Evolutionary conservation across 2,888 invertebrate species (phyloP), one percentile per base, ranked within the genome.

Genomic region (Meloe dianella): DNA sequence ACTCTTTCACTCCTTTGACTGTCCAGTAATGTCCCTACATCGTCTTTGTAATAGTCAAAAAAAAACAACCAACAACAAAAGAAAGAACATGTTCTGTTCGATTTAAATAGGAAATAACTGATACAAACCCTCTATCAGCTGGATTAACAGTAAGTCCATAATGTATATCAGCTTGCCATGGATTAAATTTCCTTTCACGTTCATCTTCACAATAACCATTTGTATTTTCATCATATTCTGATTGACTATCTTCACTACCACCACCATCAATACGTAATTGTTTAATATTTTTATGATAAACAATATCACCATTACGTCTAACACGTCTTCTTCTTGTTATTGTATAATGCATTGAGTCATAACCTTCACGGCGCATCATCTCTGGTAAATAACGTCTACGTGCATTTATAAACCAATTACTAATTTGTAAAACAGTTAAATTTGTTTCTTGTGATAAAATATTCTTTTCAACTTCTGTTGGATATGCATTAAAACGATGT

Each of bases 371-470:
- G 14, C 83, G 67, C 83, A 84, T 84, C 81, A 84, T 84, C 69
- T 83, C 83, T 3, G 83, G 84, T 63, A 84, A 71, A 71, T 83
- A 83, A 60, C 80, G 69, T 65, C 84, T 73, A 20, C 82, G 71
- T 0, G 82, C 82, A 72, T 84, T 84, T 56, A 84, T 84, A 73
- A 84, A 84, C 84, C 84, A 84, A 72, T 84, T 84, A 71, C 83
- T 83, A 38, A 84, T 83, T 73, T 84, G 84, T 12, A 84, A 73
- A 47, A 83, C 83, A 4, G 84, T 84, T 35, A 84, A 72, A 67
- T 81, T 80, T 1, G 84, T 83, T 64, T 83, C 83, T 73, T 83
- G 82, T 3, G 84, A 83, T 9, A 84, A 72, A 10, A 81, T 78
- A 64, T 83, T 80, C 65, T 84, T 84, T 66, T 84, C 84, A n/a